Percentiles rank a stretch among this genome's conserved stretches.
These are phyloP conservation scores for Drosophila bunnanda DNA, from an alignment of 2,888 invertebrate genomes.

Conservation along the genomic window DNA sequence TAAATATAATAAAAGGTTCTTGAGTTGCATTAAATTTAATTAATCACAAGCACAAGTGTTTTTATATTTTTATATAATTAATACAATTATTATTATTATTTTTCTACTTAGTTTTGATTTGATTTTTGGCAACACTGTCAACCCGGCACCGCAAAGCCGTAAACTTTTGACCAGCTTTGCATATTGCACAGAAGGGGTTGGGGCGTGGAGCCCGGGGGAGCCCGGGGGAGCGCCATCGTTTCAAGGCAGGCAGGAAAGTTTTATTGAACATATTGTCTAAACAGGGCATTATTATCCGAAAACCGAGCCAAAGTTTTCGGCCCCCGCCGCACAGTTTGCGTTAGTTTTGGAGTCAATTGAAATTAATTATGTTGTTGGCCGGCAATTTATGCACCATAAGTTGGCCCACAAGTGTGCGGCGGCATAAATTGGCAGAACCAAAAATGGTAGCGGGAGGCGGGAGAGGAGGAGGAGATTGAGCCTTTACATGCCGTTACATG, in stretches of 20 bases:
- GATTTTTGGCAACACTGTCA: constrained; percentile 1
- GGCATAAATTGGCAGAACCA: constrained; percentile 63
- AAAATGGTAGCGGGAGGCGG: neutral
- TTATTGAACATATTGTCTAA: constrained; percentile 77
- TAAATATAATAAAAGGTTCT: too few species aligned
- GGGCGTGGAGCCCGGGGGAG: neutral
- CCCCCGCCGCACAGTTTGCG: constrained; percentile 11
- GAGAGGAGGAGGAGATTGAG: too few species aligned
- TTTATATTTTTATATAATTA: neutral
- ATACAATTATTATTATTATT: neutral
- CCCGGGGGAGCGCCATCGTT: too few species aligned
- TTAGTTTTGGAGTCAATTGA: constrained; percentile 61
- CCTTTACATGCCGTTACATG: constrained; percentile 16
- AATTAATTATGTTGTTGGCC: constrained; percentile 73
- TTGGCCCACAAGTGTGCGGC: constrained; percentile 75
- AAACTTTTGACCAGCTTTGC: constrained; percentile 52
- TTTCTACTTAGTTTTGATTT: neutral
- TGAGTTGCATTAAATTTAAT: neutral
- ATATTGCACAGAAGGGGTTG: constrained; percentile 35
- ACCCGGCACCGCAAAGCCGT: constrained; percentile 28
- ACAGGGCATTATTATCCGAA: constrained; percentile 57
- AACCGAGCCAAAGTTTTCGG: constrained; percentile 46
- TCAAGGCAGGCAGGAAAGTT: constrained; percentile 63
- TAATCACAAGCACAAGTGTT: too few species aligned
- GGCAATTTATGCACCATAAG: constrained; percentile 73